Percentiles rank a stretch among this genome's conserved stretches.
phyloP scores from a whole-genome alignment of 2,113 vertebrate genomes.

The Baryphthengus martii region DNA sequence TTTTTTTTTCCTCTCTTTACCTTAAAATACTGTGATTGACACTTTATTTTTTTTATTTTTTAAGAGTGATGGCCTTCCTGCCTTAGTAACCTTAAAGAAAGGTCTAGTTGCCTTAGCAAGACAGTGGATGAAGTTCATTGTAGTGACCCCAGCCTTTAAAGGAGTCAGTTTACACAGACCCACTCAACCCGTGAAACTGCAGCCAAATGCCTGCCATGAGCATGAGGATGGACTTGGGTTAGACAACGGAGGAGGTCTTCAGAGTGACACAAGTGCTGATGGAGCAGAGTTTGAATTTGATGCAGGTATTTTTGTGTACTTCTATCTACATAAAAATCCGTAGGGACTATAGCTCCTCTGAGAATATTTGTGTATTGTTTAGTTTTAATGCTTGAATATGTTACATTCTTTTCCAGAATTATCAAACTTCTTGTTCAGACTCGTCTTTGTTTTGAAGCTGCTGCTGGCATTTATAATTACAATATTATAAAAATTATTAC shows the following conservation, averaged over 20 bases:
- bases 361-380: not conserved
- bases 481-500: not conserved
- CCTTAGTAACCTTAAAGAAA: constrained; percentile 95
- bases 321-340: not conserved
- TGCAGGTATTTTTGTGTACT: constrained; percentile 79
- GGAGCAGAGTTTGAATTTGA: constrained; percentile 98
- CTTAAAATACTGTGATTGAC: not conserved
- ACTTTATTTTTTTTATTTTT: not conserved
- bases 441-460: not conserved
- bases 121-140: constrained; percentile 99
- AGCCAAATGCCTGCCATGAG: constrained; percentile 65
- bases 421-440: not conserved
- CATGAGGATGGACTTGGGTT: constrained; percentile 79
- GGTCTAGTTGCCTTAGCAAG: constrained; percentile 93
- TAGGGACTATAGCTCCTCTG: not conserved
- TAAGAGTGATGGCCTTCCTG: constrained; percentile 94
- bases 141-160: constrained; percentile 96
- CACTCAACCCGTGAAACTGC: constrained; percentile 82
- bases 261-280: constrained; percentile 96
- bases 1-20: not conserved
- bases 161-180: constrained; percentile 90
- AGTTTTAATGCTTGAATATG: not conserved
- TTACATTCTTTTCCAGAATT: not conserved
- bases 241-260: constrained; percentile 87
- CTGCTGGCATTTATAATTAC: not conserved